phyloP scores from a whole-genome alignment of 2,888 invertebrate species.

The Mongoloraphidia duomilia region DNA sequence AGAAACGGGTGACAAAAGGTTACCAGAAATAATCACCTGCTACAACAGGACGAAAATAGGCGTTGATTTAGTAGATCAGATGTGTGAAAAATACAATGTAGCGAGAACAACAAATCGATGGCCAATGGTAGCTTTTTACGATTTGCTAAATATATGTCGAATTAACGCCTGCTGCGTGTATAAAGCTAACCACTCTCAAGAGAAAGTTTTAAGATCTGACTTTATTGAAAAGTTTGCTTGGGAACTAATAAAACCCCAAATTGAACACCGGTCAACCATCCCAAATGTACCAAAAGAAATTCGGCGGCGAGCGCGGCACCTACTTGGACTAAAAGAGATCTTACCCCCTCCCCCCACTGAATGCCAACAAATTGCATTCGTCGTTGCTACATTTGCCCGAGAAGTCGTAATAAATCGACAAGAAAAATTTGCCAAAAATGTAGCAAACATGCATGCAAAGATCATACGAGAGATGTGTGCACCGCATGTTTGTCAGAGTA shows the following conservation, averaged over 20 bases:
- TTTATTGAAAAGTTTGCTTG: neutral
- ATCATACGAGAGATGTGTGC: no score
- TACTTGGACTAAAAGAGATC: no score
- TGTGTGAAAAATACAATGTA: constrained; percentile 9
- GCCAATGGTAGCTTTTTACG: constrained; percentile 9
- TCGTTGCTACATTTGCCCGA: neutral
- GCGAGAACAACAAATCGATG: constrained; percentile 8
- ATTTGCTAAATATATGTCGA: constrained; percentile 6
- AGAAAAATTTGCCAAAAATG: neutral
- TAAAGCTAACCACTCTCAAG: neutral
- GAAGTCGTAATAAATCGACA: neutral
- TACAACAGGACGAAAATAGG: constrained; percentile 7
- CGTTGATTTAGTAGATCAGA: constrained; percentile 7
- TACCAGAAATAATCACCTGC: constrained; percentile 8
- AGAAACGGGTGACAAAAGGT: constrained; percentile 9
- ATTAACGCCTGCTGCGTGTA: constrained; percentile 1
- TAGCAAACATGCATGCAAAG: no score
- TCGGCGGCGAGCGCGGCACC: neutral
- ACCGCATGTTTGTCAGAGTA: no score
- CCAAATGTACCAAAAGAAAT: neutral
- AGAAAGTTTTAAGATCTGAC: neutral
- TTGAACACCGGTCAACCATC: neutral
- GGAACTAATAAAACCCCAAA: neutral
- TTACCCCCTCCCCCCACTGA: neutral
- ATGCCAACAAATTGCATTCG: neutral